A percentile compares a stretch with the other conserved stretches of the same genome.
These are phyloP conservation scores for Pangasius larnaudii DNA, from an alignment of 2,797 vertebrate species.

Conservation along the genomic window DNA sequence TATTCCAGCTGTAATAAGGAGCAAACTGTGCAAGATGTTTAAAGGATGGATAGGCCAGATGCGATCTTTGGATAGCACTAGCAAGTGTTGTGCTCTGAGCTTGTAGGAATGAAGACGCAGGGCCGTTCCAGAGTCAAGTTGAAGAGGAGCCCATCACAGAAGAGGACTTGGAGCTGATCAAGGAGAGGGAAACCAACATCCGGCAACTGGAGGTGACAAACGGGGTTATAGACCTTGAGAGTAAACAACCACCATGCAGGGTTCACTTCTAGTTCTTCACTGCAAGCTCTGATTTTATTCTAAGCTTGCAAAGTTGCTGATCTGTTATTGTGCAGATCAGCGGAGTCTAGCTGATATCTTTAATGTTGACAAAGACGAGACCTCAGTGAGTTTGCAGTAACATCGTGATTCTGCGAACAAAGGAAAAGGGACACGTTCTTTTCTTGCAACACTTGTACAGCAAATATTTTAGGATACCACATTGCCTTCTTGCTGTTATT, in stretches of 20 bases:
- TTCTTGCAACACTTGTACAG: not conserved
- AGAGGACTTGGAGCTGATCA: constrained; percentile 88
- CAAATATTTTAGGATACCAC: not conserved
- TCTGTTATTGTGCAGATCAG: not conserved
- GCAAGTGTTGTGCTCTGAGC: constrained; percentile 7
- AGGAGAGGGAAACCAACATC: constrained; percentile 90
- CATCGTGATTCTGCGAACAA: not conserved
- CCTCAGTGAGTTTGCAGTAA: not conserved
- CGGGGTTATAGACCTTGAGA: not conserved
- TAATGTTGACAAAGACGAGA: not conserved
- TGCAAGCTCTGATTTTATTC: not conserved
- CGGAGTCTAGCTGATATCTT: not conserved
- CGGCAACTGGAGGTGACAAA: constrained; percentile 85
- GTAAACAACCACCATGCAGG: not conserved
- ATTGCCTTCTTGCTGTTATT: not conserved
- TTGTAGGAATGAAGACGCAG: constrained; percentile 84
- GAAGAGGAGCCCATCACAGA: constrained; percentile 84
- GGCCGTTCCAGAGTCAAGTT: constrained; percentile 82
- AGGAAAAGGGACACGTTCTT: not conserved
- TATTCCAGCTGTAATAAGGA: not conserved
- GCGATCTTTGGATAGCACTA: not conserved
- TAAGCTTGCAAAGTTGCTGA: not conserved
- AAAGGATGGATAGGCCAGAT: not conserved
- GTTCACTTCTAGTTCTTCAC: not conserved
- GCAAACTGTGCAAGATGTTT: too few species aligned